Evolutionary conservation across 2,797 vertebrate genomes (phyloP), one percentile per base, ranked within the genome.

Genomic region (Melanotaenia boesemani): DNA sequence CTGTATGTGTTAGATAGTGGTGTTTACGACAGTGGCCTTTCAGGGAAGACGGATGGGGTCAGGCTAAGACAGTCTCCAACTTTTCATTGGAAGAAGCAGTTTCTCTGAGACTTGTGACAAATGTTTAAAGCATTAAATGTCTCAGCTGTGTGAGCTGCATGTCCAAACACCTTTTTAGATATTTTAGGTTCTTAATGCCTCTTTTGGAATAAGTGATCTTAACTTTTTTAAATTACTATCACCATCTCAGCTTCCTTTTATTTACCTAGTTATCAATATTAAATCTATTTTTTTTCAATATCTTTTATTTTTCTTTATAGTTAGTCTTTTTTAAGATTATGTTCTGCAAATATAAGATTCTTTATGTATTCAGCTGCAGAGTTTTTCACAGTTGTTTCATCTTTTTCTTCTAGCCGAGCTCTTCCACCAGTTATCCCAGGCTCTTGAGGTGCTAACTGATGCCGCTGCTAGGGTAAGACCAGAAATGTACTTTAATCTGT

Each of bases 341-440:
- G 6, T 54, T 2, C 34, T 48, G 36, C 18, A 39, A 22, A n/a
- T 60, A 16, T 6, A 15, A 2, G 20, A 7, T 8, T 41, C 13
- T 4, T 5, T 39, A 16, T 20, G 32, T 22, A 6, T 55, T 48
- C 44, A 61, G 59, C 4, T 20, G 55, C 39, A 54, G 28, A 2
- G n/a, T 22, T 13, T 24, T n/a, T 48, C 1, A 4, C 5, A 54
- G 57, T 54, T 67, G 34, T 46, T 57, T 1, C 16, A 7, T 58
- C 46, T 54, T 54, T 74, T 74, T 87, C 63, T 78, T 81, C 66
- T 79, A 99, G 98, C 92, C 46, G 97, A 98, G 65, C 94, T 97
- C 78, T 99, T 99, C 91, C 97, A 99, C 90, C 97, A 98, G 89
- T 95, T 99, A 80, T 98, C 98, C 28, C 97, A 98, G 93, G 98